Base-by-base conservation (phyloP, 2,113 vertebrate species). In the Aramus guarauna region DNA sequence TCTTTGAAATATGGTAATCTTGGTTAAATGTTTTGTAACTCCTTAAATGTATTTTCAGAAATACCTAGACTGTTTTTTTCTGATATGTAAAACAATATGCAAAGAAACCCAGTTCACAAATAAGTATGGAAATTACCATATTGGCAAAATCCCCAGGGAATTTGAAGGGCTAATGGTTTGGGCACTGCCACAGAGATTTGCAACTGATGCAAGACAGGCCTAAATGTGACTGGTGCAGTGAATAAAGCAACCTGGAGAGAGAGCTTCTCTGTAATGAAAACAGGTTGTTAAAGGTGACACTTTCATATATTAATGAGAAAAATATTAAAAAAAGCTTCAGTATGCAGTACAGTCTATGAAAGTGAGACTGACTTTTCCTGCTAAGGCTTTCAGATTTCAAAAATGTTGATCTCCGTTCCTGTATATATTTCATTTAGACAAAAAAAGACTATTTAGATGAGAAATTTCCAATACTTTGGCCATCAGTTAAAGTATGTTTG, bases 141-240 rank as follows among this genome's bases (percentile, higher is more conserved):
- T 1, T 79, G 75, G 36, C 6, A 47, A 73, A 93, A 75, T 27
- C 1, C 5, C 8, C 27, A 24, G 24, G 30, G 21, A 77, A 45
- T 69, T 60, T 3, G 8, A 60, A 66, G 41, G 16, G 7, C 11
- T 69, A 39, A 73, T 58, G 30, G 1, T 19, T 69, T 79, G 18
- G 22, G 27, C 19, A 22, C 11, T 68, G 27, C 34, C 27, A 30
- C 45, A 43, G 30, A 30, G 39, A 52, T 8, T 48, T 66, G 21
- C 5, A 73, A 53, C 16, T 36, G n/a, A 17, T 20, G 5, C 14
- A 56, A 69, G 24, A 41, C 0, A 4, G 9, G 15, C 8, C 24
- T 63, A 29, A 45, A 8, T 34, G 21, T 60, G 82, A 50, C 12
- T 7, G 2, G 16, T 16, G 27, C n/a, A 71, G 13, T 43, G 47